Conservation (phyloP, 2,113 vertebrate species). For the Etia nguti region DNA sequence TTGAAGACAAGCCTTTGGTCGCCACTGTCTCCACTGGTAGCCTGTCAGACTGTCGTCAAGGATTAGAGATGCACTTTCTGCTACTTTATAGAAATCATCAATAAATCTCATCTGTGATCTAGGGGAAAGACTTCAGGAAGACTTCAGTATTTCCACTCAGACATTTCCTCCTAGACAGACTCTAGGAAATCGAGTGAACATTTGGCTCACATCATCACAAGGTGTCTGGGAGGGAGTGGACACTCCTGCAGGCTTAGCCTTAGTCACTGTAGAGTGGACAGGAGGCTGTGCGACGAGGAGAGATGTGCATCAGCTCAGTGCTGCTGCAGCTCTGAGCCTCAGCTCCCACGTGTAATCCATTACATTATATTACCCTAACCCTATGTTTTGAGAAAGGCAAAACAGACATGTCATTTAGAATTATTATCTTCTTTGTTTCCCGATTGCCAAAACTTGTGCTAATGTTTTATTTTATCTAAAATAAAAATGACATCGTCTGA, state of each 20-base stretch:
- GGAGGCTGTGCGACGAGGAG: neutral
- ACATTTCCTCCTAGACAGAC: neutral
- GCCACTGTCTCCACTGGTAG: neutral
- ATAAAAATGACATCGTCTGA: neutral
- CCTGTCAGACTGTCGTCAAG: neutral
- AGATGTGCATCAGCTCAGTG: neutral
- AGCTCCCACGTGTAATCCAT: neutral
- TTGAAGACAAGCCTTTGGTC: neutral
- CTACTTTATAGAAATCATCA: neutral
- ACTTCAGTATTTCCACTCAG: neutral
- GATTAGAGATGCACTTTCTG: neutral
- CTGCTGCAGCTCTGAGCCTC: accelerated
- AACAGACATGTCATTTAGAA: neutral
- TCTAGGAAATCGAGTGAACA: neutral
- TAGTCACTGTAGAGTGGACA: neutral
- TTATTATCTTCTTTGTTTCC: neutral
- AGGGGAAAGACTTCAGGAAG: neutral
- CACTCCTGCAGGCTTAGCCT: neutral
- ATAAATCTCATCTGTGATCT: neutral
- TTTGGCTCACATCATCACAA: neutral
- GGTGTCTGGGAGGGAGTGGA: neutral
- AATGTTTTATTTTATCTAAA: neutral
- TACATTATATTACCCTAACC: neutral
- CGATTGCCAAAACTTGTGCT: neutral
- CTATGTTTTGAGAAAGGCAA: neutral